Evolutionary conservation across 2,797 vertebrate genomes (phyloP), one percentile per base, ranked within the genome.

Genomic region (Pipistrellus nathusii): DNA sequence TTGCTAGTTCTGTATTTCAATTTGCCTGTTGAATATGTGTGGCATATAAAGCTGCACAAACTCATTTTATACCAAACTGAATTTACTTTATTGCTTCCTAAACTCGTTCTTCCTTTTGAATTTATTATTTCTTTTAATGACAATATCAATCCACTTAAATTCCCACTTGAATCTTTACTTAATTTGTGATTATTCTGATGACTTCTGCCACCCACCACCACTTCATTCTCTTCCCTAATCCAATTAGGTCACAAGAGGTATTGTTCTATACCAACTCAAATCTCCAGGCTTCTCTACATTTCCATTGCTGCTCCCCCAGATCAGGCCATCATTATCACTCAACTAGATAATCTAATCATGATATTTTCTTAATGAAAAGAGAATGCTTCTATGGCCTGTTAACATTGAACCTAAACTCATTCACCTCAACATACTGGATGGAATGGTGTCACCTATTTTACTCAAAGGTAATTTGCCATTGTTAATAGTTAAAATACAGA

Each of bases 101-200:
- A 93, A 51, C 5, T 32, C 18, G 48, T 93, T 88, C 21, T 25
- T 91, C n/a, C 27, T 77, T 72, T 59, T 89, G 20, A 95, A 84
- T 81, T 80, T 38, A 72, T 78, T 66, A 75, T 73, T 86, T 80
- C 27, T 68, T 83, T 92, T 48, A 76, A 90, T 21, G n/a, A 14
- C 25, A 88, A 72, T 53, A 86, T 89, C 53, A 90, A 94, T 68
- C 66, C 35, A 76, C n/a, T 89, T 62, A 96, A 77, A 87, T 77
- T 48, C 48, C 2, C 41, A 41, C 27, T 57, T 51, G 27, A 93
- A 93, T 62, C 4, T 76, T 76, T 82, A 72, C 5, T 82, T 87
- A 80, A 95, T 85, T 88, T 92, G 59, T 55, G 66, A 71, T 32
- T 73, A 1, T 55, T 90, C 25, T 46, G 35, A 46, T 73, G 27